phyloP scores from a whole-genome alignment of 2,113 vertebrate species.

The Bolborhynchus lineola region DNA sequence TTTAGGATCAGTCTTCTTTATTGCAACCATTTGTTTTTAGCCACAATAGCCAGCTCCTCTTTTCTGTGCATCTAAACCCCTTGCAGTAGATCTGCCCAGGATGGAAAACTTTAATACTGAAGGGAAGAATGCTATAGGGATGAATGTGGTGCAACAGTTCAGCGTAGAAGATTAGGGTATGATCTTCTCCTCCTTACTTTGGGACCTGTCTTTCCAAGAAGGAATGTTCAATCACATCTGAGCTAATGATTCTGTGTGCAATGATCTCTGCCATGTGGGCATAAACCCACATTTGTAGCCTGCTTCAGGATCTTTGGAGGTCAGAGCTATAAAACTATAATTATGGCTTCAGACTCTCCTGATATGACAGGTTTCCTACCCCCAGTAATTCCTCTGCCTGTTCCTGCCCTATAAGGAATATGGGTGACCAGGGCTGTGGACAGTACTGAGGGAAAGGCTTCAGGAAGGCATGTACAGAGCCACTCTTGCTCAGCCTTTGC shows the following conservation, averaged over 20 bases:
- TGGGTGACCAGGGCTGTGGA: background rate
- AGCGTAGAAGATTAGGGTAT: background rate
- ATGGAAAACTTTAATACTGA: background rate
- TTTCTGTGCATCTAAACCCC: background rate
- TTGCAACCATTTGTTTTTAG: background rate
- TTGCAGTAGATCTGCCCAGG: background rate
- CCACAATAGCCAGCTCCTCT: background rate
- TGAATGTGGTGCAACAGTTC: background rate
- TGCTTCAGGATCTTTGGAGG: background rate
- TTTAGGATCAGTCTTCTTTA: background rate
- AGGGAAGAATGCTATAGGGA: background rate
- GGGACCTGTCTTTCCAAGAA: background rate
- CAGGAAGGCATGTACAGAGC: fast-evolving
- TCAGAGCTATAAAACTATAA: background rate
- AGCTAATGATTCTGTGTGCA: background rate
- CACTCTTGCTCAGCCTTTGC: background rate
- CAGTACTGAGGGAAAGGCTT: background rate
- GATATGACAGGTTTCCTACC: background rate
- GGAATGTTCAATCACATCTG: background rate
- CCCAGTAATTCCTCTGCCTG: background rate
- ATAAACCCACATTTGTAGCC: background rate
- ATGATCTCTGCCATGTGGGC: background rate
- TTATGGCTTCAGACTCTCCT: background rate
- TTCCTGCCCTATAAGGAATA: fast-evolving
- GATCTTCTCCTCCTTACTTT: background rate